Evolutionary conservation across 1,140 invertebrate species (phyloP).

Genomic region (Platyscapa corneri): DNA sequence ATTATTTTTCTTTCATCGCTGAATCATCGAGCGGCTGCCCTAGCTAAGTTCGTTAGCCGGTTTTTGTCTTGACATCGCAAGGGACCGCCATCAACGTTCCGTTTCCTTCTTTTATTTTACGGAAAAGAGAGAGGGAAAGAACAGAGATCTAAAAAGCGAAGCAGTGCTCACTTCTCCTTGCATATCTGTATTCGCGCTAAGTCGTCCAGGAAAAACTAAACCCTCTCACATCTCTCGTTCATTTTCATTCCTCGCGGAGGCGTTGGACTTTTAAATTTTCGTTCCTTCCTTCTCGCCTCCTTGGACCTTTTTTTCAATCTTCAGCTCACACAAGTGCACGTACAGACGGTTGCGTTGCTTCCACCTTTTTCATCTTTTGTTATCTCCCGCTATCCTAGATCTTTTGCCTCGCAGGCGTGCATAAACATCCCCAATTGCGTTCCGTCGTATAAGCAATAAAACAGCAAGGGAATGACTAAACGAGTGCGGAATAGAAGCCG

Average conservation of each 20-base stretch:
- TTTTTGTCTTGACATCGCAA: slow-evolving; percentile 65
- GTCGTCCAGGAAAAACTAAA: not conserved
- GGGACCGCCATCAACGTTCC: slow-evolving; percentile 56
- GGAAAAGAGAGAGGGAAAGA: not conserved
- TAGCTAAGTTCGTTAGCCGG: slow-evolving; percentile 70
- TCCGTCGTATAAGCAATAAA: slow-evolving; percentile 41
- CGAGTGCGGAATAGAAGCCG: not conserved
- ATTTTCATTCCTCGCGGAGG: slow-evolving; percentile 51
- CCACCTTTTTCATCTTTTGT: not conserved
- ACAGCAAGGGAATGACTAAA: not conserved
- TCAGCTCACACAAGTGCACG: slow-evolving; percentile 34
- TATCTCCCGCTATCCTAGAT: not conserved
- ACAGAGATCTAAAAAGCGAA: not conserved
- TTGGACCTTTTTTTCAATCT: slow-evolving; percentile 7
- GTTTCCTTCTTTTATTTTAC: slow-evolving; percentile 7
- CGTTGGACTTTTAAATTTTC: slow-evolving; percentile 43
- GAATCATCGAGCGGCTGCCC: slow-evolving; percentile 57
- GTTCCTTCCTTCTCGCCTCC: slow-evolving; percentile 33
- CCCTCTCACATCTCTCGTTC: slow-evolving; percentile 53
- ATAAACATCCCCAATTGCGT: slow-evolving; percentile 3
- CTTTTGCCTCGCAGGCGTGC: slow-evolving; percentile 20
- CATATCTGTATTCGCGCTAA: slow-evolving; percentile 15
- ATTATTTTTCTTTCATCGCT: slow-evolving; percentile 38
- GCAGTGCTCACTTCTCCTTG: not conserved
- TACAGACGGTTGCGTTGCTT: not conserved